Percentiles rank a stretch among this genome's conserved stretches.
phyloP scores from a whole-genome alignment of 1,140 invertebrate genomes.

The Ceratoteleas bidentatus region DNA sequence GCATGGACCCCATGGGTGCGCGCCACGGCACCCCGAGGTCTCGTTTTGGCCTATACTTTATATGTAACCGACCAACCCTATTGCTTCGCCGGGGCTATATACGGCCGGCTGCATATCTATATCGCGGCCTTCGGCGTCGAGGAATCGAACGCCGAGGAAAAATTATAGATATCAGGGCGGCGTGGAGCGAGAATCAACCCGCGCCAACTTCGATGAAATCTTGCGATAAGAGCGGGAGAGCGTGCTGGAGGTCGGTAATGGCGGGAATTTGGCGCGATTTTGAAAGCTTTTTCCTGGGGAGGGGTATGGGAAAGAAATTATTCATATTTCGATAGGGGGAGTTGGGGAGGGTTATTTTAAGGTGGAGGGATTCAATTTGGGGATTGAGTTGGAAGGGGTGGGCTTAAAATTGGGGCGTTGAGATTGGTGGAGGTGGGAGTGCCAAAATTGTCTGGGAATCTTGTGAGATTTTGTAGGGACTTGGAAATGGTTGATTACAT shows the following conservation, averaged over 20 bases:
- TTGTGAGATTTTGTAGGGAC: too few relatives aligned
- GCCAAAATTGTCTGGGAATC: too few relatives aligned
- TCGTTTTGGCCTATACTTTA: slow-evolving; percentile 78
- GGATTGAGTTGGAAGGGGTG: too few relatives aligned
- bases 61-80: slow-evolving; percentile 70
- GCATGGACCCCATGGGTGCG: slow-evolving; percentile 75
- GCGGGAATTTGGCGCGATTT: slow-evolving; percentile 4
- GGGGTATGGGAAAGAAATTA: background rate
- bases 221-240: slow-evolving; percentile 12
- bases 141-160: slow-evolving; percentile 36
- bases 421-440: too few relatives aligned
- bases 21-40: slow-evolving; percentile 76
- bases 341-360: too few relatives aligned
- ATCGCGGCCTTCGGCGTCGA: slow-evolving; percentile 19
- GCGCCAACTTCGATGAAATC: slow-evolving; percentile 54
- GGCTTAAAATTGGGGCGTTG: too few relatives aligned
- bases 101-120: slow-evolving; percentile 48
- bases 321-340: background rate
- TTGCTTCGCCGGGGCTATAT: slow-evolving; percentile 62
- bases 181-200: slow-evolving; percentile 42
- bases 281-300: background rate
- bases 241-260: slow-evolving; percentile 4
- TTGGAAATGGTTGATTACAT: too few relatives aligned
- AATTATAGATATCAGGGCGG: slow-evolving; percentile 34
- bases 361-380: too few relatives aligned